phyloP scores from a whole-genome alignment of 2,888 invertebrate species.

The Cheilosia vulpina region DNA sequence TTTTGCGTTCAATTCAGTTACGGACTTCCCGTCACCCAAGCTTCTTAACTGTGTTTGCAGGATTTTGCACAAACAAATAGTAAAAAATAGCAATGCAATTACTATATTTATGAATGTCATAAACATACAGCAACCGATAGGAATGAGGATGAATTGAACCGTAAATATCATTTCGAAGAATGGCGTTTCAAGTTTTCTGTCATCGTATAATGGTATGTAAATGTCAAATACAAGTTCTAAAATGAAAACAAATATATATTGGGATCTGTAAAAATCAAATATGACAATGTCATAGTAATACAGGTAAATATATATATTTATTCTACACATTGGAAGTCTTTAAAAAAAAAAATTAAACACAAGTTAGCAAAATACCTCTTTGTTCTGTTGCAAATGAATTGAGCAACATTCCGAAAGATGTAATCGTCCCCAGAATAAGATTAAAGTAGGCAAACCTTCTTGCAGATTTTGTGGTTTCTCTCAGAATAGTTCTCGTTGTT shows the following conservation, averaged over 20 bases:
- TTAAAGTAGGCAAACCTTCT: slow-evolving; percentile 44
- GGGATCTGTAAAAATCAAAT: not conserved
- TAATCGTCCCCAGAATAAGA: slow-evolving; percentile 35
- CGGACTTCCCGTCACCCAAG: not conserved
- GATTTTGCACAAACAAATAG: slow-evolving; percentile 54
- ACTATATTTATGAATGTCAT: slow-evolving; percentile 56
- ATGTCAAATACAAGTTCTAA: slow-evolving; percentile 57
- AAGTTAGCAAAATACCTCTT: slow-evolving; percentile 32
- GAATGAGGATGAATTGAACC: slow-evolving; percentile 31
- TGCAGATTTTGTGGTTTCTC: slow-evolving; percentile 52
- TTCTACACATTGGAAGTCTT: no score
- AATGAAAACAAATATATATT: not conserved
- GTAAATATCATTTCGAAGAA: slow-evolving; percentile 46
- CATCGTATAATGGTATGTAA: slow-evolving; percentile 62
- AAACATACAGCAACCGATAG: slow-evolving; percentile 63
- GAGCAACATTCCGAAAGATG: slow-evolving; percentile 48
- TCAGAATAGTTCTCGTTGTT: slow-evolving; percentile 15
- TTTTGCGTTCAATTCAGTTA: not conserved
- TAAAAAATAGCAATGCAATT: slow-evolving; percentile 43
- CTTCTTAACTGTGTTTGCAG: slow-evolving; percentile 32
- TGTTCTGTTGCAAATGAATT: slow-evolving; percentile 28
- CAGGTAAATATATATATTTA: not conserved
- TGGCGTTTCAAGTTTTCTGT: slow-evolving; percentile 50
- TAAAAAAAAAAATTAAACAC: no score
- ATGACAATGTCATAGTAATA: not conserved